Base-by-base conservation (phyloP, 2,888 invertebrate species). In the Alcis repandata region DNA sequence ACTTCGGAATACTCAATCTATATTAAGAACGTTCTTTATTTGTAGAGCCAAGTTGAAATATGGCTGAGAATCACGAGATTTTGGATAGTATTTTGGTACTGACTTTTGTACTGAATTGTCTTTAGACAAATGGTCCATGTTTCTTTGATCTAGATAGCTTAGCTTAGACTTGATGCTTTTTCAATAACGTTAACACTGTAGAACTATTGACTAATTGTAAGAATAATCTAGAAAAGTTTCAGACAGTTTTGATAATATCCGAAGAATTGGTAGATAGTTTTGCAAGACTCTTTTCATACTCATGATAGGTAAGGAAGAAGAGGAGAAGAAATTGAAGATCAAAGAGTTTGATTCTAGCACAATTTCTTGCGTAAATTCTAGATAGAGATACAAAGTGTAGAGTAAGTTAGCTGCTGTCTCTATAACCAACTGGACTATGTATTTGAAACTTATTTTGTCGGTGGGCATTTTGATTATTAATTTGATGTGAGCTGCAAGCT, bases 11-110 rank as follows among this genome's bases (percentile, higher is more conserved):
- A 60, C 67, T 64, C 66, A 60, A 63, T 59, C 58, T 67, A 66
- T 40, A 63, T 38, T 63, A 59, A 51, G 57, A 58, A 52, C 20
- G 27, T n/a, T 49, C 41, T 46, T 60, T 56, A 54, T 59, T 67
- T 58, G n/a, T 59, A 51, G 49, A 62, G 69, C 54, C 59, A 46
- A 57, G 62, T 19, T 32, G 51, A 57, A 49, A 68, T 68, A 60
- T 46, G 68, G 65, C 68, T 59, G 38, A 56, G 22, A 36, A 43
- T 38, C 56, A 46, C 45, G 51, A 57, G 54, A 65, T 83, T 82
- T 86, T 81, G 84, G 82, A 88, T 88, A 86, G 84, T 91, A 90
- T 91, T 91, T 92, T 91, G 90, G 90, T 91, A 91, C 88, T 87
- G 83, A 84, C 71, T 90, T 91, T 91, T 92, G 89, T 92, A 91